Percentiles rank a stretch among this genome's conserved stretches.
phyloP scores from a whole-genome alignment of 2,888 invertebrate species.

The Nudaria mundana region DNA sequence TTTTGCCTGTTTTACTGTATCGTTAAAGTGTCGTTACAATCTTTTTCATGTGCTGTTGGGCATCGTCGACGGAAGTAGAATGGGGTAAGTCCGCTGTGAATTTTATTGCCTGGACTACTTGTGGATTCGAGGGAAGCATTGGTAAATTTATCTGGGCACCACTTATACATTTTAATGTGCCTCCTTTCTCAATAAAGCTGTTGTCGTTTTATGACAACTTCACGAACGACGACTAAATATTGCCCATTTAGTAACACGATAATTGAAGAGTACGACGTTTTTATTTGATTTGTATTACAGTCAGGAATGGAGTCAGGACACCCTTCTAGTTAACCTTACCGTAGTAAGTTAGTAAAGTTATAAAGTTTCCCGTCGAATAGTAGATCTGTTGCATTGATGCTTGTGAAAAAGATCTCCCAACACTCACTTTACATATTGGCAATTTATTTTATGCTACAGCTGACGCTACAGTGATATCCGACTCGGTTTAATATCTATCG shows the following conservation, averaged over 20 bases:
- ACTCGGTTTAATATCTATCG: constrained; percentile 59
- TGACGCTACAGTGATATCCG: constrained; percentile 54
- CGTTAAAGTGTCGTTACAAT: constrained; percentile 71
- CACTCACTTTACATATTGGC: constrained; percentile 14
- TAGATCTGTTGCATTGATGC: no score
- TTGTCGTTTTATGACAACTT: constrained; percentile 40
- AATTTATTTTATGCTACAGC: constrained; percentile 49
- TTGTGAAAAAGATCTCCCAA: not conserved
- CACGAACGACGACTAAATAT: constrained; percentile 23
- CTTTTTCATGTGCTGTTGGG: constrained; percentile 70
- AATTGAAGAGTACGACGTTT: no score
- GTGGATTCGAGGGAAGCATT: constrained; percentile 55
- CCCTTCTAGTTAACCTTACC: no score
- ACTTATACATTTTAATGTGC: constrained; percentile 41
- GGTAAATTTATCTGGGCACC: constrained; percentile 41
- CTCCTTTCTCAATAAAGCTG: constrained; percentile 41
- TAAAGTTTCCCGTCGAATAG: no score
- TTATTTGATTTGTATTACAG: no score
- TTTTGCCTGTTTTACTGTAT: constrained; percentile 62
- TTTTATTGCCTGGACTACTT: constrained; percentile 63
- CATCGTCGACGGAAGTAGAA: constrained; percentile 68
- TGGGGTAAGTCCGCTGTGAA: constrained; percentile 74
- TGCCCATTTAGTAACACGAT: constrained; percentile 11
- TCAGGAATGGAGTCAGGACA: no score
- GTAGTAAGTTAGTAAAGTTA: no score